Evolutionary conservation across 2,113 vertebrate species (phyloP).

Genomic region (Corydoras maculifer): DNA sequence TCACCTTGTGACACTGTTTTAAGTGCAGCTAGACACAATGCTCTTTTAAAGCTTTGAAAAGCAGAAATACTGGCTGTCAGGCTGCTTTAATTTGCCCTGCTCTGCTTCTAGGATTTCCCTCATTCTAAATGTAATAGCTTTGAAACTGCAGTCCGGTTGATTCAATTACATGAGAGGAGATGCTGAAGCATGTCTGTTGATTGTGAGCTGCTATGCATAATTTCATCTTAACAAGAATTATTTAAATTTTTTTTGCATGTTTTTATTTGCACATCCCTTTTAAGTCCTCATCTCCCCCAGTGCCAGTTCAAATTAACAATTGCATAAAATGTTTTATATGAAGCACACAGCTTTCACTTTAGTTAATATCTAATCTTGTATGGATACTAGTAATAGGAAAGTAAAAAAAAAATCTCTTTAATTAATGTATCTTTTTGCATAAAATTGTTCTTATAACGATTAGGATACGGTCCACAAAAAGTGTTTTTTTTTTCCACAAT

Average conservation of each 20-base stretch:
- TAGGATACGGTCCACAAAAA: too few relatives aligned
- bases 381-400: conserved; percentile 1
- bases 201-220: conserved; percentile 23
- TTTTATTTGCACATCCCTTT: conserved; percentile 4
- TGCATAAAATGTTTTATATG: not conserved
- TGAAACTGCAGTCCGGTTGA: conserved; percentile 23
- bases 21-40: not conserved
- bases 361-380: conserved; percentile 14
- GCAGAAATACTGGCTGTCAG: conserved; percentile 22
- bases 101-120: conserved; percentile 29
- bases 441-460: too few relatives aligned
- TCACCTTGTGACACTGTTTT: not conserved
- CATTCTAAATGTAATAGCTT: conserved; percentile 31
- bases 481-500: too few relatives aligned
- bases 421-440: conserved; percentile 2
- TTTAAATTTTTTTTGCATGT: conserved; percentile 13
- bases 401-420: conserved; percentile 19
- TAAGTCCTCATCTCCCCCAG: conserved; percentile 18
- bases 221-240: conserved; percentile 15
- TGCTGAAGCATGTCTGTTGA: conserved; percentile 32
- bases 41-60: conserved; percentile 15
- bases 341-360: conserved; percentile 1
- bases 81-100: conserved; percentile 36
- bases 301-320: not conserved
- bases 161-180: conserved; percentile 36